These are phyloP conservation scores for Embiotoca jacksoni DNA, from an alignment of 2,113 vertebrate genomes.

Conservation along the genomic window DNA sequence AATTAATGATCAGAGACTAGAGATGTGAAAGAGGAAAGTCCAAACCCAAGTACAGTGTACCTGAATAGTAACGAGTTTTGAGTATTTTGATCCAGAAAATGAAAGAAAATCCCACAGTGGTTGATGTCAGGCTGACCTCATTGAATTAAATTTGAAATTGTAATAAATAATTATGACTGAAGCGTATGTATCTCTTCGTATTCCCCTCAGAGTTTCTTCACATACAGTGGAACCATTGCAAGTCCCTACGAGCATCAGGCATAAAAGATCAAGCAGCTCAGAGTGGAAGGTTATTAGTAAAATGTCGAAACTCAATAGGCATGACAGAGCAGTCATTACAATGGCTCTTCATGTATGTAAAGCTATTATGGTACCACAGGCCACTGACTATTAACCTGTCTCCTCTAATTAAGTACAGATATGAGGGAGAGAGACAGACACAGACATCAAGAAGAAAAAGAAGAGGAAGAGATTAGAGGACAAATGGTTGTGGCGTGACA, in stretches of 20 bases:
- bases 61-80: neutral
- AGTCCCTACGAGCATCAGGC: constrained; percentile 29
- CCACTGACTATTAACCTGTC: constrained; percentile 70
- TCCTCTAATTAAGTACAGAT: constrained; percentile 63
- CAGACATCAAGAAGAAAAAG: constrained; percentile 11
- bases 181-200: neutral
- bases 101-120: neutral
- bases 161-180: neutral
- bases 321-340: constrained; percentile 65
- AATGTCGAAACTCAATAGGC: constrained; percentile 66
- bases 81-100: constrained; percentile 6
- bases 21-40: constrained; percentile 3
- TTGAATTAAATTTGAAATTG: neutral
- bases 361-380: constrained; percentile 65
- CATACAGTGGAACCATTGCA: neutral
- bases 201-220: constrained; percentile 14
- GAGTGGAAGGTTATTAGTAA: constrained; percentile 59
- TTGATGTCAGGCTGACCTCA: constrained; percentile 8
- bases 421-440: constrained; percentile 31
- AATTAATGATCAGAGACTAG: constrained; percentile 7
- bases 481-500: constrained; percentile 19
- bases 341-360: constrained; percentile 62
- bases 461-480: constrained; percentile 32
- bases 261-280: constrained; percentile 35
- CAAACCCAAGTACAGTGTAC: neutral